Conservation (phyloP, 2,888 invertebrate genomes). For the Chironomus riparius region DNA sequence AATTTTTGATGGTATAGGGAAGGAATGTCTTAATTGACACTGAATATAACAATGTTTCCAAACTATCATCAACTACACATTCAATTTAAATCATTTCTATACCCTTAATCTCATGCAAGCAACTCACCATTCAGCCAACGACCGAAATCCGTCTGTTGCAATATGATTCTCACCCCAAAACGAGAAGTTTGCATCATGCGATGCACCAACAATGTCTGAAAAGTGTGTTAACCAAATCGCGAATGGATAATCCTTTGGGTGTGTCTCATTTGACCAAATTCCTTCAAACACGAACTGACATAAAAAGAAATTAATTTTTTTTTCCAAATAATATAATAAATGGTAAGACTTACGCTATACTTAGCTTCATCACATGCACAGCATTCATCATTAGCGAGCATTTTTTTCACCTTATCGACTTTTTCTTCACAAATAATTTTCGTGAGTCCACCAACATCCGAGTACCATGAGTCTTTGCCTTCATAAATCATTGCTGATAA, state of each 20-base stretch:
- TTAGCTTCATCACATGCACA: conserved; percentile 96
- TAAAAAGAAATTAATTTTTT: neutral
- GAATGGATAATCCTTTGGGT: conserved; percentile 91
- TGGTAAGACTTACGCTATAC: conserved; percentile 59
- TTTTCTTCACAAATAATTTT: conserved; percentile 71
- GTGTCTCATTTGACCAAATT: conserved; percentile 89
- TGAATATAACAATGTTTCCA: too few relatives aligned
- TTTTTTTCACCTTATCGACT: conserved; percentile 47
- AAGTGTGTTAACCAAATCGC: conserved; percentile 90
- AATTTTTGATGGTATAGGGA: too few relatives aligned
- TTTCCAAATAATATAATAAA: neutral
- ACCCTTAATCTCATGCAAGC: neutral
- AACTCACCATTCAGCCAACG: conserved; percentile 45
- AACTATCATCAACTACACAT: too few relatives aligned
- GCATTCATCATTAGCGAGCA: conserved; percentile 54
- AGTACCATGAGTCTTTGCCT: conserved; percentile 71
- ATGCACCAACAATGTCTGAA: conserved; percentile 92
- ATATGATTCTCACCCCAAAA: conserved; percentile 88
- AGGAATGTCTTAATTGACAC: too few relatives aligned
- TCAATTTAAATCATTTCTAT: too few relatives aligned
- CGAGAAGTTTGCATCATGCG: conserved; percentile 77
- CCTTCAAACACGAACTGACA: conserved; percentile 76
- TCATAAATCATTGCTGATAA: conserved; percentile 86
- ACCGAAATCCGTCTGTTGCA: conserved; percentile 82
- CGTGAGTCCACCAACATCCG: conserved; percentile 76